Conservation (phyloP, 2,888 invertebrate species). For the Drosophila koepferae region DNA sequence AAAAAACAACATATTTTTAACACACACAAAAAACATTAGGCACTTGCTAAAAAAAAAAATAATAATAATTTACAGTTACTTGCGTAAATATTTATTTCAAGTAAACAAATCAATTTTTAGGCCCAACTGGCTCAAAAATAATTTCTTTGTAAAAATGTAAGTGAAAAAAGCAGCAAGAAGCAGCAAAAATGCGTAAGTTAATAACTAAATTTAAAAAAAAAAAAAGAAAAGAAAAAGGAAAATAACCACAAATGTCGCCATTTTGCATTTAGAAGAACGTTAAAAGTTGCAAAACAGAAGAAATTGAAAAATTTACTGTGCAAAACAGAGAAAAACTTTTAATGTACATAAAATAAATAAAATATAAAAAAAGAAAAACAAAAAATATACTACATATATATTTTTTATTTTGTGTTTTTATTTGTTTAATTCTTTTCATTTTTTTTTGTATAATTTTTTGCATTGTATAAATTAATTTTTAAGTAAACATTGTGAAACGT, state of each 20-base stretch:
- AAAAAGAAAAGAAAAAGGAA: constrained; percentile 14
- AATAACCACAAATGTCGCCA: constrained; percentile 82
- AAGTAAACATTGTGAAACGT: constrained; percentile 63
- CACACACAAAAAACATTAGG: constrained; percentile 44
- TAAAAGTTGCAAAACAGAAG: constrained; percentile 46
- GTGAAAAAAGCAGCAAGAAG: constrained; percentile 6
- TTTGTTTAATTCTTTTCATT: constrained; percentile 37
- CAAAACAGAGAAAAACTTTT: constrained; percentile 41
- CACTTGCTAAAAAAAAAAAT: constrained; percentile 40
- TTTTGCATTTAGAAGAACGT: constrained; percentile 82
- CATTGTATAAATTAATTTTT: constrained; percentile 71
- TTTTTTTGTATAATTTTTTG: constrained; percentile 52
- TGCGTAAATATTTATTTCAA: constrained; percentile 65
- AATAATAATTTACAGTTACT: constrained; percentile 49
- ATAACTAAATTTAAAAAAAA: constrained; percentile 50
- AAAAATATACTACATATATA: constrained; percentile 21
- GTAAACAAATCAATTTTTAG: constrained; percentile 54
- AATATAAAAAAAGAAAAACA: constrained; percentile 16
- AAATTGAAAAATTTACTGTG: constrained; percentile 29
- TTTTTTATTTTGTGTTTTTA: constrained; percentile 51
- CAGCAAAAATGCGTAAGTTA: constrained; percentile 54
- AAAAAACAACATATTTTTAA: constrained; percentile 60
- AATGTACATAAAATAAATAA: constrained; percentile 51
- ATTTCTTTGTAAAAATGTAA: constrained; percentile 83
- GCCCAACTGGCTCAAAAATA: constrained; percentile 81